phyloP scores from a whole-genome alignment of 2,113 vertebrate genomes.

The Podilymbus podiceps region DNA sequence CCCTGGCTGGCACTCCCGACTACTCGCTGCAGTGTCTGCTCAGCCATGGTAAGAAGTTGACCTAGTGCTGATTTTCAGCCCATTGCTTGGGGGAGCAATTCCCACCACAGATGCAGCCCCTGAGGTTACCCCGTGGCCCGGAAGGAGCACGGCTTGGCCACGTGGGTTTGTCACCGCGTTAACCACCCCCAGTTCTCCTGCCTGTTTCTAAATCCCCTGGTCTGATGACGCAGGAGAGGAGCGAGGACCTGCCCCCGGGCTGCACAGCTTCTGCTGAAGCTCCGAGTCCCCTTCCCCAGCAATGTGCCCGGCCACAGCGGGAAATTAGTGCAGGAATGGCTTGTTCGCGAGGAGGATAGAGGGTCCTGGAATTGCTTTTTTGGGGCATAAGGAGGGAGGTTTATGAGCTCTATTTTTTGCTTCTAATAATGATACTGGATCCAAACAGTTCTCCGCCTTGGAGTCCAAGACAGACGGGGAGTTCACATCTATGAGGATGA shows the following conservation, averaged over 20 bases:
- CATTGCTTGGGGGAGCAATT: fast-evolving
- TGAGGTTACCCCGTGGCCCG: background rate
- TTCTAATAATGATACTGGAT: slow-evolving; percentile 32
- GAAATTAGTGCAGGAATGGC: background rate
- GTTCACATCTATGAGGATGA: background rate
- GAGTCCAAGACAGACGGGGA: slow-evolving; percentile 1
- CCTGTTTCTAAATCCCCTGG: background rate
- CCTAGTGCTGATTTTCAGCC: background rate
- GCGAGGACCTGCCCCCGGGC: background rate
- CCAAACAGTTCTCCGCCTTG: background rate
- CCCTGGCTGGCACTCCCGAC: background rate
- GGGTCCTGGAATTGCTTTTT: slow-evolving; percentile 7
- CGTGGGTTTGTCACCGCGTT: fast-evolving
- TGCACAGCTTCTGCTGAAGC: background rate
- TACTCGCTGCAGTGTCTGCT: background rate
- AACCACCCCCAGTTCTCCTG: background rate
- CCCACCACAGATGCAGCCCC: background rate
- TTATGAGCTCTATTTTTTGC: slow-evolving; percentile 39
- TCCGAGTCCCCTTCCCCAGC: background rate
- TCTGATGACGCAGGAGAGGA: background rate
- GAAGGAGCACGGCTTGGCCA: background rate
- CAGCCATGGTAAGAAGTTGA: background rate
- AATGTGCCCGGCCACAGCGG: background rate
- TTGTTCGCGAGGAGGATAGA: background rate
- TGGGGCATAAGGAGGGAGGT: slow-evolving; percentile 15